A percentile compares a stretch with the other conserved stretches of the same genome.
Conservation (phyloP, 92 coral and sea anemone species). For the Palythoa heliodiscus region DNA sequence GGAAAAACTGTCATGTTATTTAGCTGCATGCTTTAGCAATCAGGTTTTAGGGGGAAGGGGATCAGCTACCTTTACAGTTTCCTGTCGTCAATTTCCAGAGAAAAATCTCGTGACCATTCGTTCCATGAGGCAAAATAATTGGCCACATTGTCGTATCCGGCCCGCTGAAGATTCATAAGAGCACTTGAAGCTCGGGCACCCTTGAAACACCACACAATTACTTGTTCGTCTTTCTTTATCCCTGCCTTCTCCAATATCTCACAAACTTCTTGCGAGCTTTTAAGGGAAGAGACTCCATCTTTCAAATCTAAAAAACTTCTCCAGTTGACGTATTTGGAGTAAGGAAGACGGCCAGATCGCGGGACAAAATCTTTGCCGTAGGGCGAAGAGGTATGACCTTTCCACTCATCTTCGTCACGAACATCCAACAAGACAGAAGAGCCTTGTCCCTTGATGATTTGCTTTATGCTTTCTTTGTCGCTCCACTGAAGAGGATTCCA, state of each 20-base stretch:
- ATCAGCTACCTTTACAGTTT: not conserved
- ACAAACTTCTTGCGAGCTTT: slow-evolving; percentile 13
- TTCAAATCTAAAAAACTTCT: not conserved
- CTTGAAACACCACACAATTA: slow-evolving; percentile 12
- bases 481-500: slow-evolving; percentile 40
- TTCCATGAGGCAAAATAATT: slow-evolving; percentile 30
- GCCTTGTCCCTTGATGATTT: slow-evolving; percentile 9
- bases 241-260: slow-evolving; percentile 27
- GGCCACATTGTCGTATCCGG: slow-evolving; percentile 1
- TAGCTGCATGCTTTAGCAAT: no score
- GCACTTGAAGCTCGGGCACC: slow-evolving; percentile 29
- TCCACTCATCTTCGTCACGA: slow-evolving; percentile 31
- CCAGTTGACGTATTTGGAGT: slow-evolving; percentile 37
- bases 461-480: slow-evolving; percentile 26
- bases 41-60: no score
- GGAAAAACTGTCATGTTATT: no score
- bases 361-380: slow-evolving; percentile 7
- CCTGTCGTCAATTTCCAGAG: slow-evolving; percentile 28
- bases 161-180: slow-evolving; percentile 32
- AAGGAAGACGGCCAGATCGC: slow-evolving; percentile 19
- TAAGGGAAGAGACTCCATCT: slow-evolving; percentile 25
- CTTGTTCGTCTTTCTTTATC: slow-evolving; percentile 9
- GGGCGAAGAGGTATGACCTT: slow-evolving; percentile 17
- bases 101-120: slow-evolving; percentile 32
- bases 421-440: slow-evolving; percentile 36